Percentiles rank a stretch among this genome's conserved stretches.
Conservation (phyloP, 2,888 invertebrate genomes). For the Aspidiotus rigidus region DNA sequence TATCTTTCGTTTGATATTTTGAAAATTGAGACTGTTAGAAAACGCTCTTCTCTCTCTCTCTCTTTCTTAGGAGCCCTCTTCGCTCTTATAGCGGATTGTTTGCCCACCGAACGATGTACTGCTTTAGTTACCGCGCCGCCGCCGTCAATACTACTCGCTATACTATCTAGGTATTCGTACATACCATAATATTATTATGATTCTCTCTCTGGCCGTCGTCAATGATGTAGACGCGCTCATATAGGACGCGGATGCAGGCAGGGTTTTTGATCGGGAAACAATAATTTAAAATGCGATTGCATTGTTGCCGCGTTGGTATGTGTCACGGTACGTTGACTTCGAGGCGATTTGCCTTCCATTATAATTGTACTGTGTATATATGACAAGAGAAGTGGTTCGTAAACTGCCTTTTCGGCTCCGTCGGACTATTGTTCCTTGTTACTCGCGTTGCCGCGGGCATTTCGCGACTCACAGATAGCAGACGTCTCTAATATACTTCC, state of each 20-base stretch:
- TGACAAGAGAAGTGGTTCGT: conserved; percentile 20
- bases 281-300: conserved; percentile 31
- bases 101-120: neutral
- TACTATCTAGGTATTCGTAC: neutral
- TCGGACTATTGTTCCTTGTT: no score
- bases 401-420: conserved; percentile 1
- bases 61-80: no score
- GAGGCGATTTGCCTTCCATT: conserved; percentile 32
- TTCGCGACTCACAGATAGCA: no score
- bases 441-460: no score
- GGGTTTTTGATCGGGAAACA: conserved; percentile 21
- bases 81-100: neutral
- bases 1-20: neutral
- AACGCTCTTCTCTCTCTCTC: neutral
- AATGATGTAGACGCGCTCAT: neutral
- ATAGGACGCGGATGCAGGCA: conserved; percentile 19
- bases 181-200: neutral
- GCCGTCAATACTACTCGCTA: neutral
- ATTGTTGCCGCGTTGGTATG: conserved; percentile 33
- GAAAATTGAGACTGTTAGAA: conserved; percentile 1
- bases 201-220: neutral
- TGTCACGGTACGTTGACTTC: conserved; percentile 33
- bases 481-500: no score
- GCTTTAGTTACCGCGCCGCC: neutral
- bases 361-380: conserved; percentile 17